A percentile compares a stretch with the other conserved stretches of the same genome.
Conservation (phyloP, 92 coral and sea anemone species). For the Palythoa heliodiscus region DNA sequence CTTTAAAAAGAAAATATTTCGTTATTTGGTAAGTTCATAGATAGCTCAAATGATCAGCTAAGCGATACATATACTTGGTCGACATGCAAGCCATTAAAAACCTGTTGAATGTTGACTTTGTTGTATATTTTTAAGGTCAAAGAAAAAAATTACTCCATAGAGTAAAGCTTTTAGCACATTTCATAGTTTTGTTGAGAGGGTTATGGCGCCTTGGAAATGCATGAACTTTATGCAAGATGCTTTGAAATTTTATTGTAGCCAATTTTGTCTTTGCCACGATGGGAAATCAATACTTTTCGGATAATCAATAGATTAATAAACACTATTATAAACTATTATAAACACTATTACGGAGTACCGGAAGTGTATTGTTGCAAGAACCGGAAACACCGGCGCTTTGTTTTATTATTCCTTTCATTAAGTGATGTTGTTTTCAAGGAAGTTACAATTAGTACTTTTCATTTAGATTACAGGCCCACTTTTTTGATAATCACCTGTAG, state of each 20-base stretch:
- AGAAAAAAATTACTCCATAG: not conserved
- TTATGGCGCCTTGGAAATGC: not conserved
- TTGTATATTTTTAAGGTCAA: not conserved
- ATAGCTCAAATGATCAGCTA: not conserved
- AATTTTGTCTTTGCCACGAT: conserved; percentile 13
- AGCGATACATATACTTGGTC: not conserved
- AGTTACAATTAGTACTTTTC: no score
- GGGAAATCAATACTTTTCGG: conserved; percentile 36
- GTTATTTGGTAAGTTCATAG: not conserved
- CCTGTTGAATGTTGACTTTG: conserved; percentile 47
- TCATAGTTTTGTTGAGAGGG: not conserved
- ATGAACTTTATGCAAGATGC: not conserved
- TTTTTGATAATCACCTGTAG: no score
- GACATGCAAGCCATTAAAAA: not conserved
- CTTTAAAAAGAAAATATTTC: not conserved
- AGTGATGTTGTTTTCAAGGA: not conserved
- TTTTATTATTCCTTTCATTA: no score
- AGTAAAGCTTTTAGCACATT: not conserved
- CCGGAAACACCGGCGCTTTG: conserved; percentile 8
- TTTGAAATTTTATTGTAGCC: not conserved
- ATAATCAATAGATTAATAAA: conserved; percentile 24
- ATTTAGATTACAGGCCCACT: no score
- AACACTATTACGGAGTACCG: conserved; percentile 14
- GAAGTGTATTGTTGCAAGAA: not conserved
- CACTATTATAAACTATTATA: not conserved